A percentile compares a stretch with the other conserved stretches of the same genome.
phyloP scores from a whole-genome alignment of 2,888 invertebrate species.

The Rugalucina vietnamica region DNA sequence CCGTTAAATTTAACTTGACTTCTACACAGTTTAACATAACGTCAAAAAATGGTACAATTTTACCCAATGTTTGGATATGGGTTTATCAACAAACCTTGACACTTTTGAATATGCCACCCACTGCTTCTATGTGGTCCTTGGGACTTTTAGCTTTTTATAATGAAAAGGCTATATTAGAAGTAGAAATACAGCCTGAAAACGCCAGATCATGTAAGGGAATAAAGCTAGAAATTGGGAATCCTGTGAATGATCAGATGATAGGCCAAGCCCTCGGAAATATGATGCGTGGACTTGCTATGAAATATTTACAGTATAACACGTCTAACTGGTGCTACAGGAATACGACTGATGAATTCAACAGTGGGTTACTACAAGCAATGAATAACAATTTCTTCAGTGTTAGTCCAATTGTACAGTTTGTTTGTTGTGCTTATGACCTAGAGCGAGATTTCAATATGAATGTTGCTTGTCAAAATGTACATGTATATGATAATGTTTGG shows the following conservation, averaged over 20 bases:
- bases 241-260: neutral
- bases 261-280: neutral
- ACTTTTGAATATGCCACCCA: neutral
- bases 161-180: neutral
- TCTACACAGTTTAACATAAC: neutral
- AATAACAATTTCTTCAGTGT: neutral
- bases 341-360: neutral
- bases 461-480: neutral
- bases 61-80: neutral
- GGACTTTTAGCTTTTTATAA: neutral
- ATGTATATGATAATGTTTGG: neutral
- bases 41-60: neutral
- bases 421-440: neutral
- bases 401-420: neutral
- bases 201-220: neutral
- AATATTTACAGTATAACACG: neutral
- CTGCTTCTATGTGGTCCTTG: neutral
- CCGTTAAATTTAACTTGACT: neutral
- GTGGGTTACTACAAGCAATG: neutral
- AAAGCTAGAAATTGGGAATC: neutral
- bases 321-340: neutral
- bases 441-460: neutral
- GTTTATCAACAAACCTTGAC: neutral
- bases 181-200: neutral
- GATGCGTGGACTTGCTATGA: neutral